Evolutionary conservation across 2,113 vertebrate genomes (phyloP).

Genomic region (Hassar affinis): DNA sequence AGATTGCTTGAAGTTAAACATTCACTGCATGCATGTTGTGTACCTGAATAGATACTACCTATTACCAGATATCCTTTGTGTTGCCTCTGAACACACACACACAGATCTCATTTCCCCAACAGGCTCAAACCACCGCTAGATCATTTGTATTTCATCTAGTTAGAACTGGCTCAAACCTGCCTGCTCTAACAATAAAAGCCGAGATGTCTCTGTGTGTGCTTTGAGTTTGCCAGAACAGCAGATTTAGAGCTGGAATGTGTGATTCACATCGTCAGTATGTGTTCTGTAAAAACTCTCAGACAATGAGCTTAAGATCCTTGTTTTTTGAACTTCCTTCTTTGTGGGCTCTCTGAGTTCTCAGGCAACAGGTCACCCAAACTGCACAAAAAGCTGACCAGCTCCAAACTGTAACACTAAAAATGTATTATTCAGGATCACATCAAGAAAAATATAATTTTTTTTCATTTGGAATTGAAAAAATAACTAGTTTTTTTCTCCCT

Average conservation of each 20-base stretch:
- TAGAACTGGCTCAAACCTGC: conserved; percentile 51
- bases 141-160: conserved; percentile 44
- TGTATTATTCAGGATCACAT: background rate
- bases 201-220: conserved; percentile 29
- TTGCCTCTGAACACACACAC: conserved; percentile 13
- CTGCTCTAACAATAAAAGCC: conserved; percentile 21
- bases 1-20: background rate
- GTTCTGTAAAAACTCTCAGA: conserved; percentile 19
- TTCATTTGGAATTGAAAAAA: too few relatives aligned
- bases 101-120: conserved; percentile 23
- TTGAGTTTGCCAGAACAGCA: conserved; percentile 6
- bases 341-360: conserved; percentile 1
- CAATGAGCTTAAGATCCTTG: conserved; percentile 11
- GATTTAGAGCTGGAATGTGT: conserved; percentile 33
- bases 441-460: too few relatives aligned
- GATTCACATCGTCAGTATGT: conserved; percentile 43
- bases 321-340: conserved; percentile 21
- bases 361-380: background rate
- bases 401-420: background rate
- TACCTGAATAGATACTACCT: background rate
- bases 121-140: conserved; percentile 26
- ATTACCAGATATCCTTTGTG: background rate
- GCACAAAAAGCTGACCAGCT: background rate
- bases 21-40: background rate
- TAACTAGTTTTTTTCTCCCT: too few relatives aligned